These are phyloP conservation scores for Aviceda subcristata DNA, from an alignment of 2,113 vertebrate species.

Conservation along the genomic window DNA sequence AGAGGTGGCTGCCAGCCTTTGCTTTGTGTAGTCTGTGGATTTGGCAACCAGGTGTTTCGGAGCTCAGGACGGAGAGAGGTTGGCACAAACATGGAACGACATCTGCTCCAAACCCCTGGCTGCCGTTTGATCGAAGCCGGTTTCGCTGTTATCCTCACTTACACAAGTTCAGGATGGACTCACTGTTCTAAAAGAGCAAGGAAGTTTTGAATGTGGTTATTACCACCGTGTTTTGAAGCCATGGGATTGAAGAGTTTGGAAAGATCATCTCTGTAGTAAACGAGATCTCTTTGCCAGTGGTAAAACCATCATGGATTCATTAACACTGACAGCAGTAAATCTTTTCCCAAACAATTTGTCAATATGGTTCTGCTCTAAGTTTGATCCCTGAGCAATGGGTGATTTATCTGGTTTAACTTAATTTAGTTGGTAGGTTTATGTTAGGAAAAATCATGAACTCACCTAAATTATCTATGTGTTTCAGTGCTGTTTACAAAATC, in stretches of 20 bases:
- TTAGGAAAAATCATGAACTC: neutral
- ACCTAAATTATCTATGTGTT: neutral
- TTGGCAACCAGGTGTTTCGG: neutral
- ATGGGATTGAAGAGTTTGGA: neutral
- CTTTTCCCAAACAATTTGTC: neutral
- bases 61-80: neutral
- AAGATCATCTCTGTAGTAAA: neutral
- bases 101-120: neutral
- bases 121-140: neutral
- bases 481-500: neutral
- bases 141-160: neutral
- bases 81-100: neutral
- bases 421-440: neutral
- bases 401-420: neutral
- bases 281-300: neutral
- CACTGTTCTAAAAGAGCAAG: neutral
- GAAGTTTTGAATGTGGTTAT: neutral
- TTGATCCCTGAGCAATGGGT: neutral
- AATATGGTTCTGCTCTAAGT: neutral
- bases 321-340: neutral
- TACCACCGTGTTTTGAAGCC: neutral
- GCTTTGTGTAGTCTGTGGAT: neutral
- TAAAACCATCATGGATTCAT: neutral
- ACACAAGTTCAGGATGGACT: neutral
- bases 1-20: neutral